Base-by-base conservation (phyloP, 2,113 vertebrate genomes). In the Cyanistes caeruleus region DNA sequence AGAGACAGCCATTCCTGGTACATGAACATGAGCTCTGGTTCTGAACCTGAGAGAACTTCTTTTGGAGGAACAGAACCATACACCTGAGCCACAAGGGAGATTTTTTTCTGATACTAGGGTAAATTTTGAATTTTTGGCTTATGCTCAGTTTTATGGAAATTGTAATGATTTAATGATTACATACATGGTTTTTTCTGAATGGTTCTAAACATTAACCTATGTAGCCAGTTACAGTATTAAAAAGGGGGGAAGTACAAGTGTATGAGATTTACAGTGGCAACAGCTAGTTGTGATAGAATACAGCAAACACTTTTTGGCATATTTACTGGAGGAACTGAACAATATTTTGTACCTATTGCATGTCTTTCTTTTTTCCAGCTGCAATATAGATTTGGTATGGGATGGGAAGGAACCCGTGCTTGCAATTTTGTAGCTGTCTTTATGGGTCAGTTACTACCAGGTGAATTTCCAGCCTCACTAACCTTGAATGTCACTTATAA, bases 341-440 rank as follows among this genome's bases (percentile, higher is more conserved):
- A 15, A 16, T 95, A 70, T 64, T 94, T 90, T 70, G 31, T 83
- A 56, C 44, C 46, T 80, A 37, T 33, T 41, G 59, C 23, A 43
- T 86, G 55, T 63, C 44, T 93, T 90, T 93, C 24, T 95, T 87
- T 89, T 81, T 72, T 77, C 88, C 90, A 87, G 60, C 75, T 93
- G 76, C 48, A 49, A 1, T 75, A 72, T 60, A 70, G 48, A 70
- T 96, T 77, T 83, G 41, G 7, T 64, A 59, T 10, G 21, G 20
- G 27, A 14, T 80, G 25, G 28, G 23, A 81, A 83, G 46, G 44
- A 83, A 37, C 20, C 9, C 16, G 30, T 48, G 41, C 30, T 77
- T 95, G 60, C 75, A 90, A 0, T 89, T 52, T 72, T 68, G 35
- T 84, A 78, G 72, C 88, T 93, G 31, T 59, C 69, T 92, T 94